These are phyloP conservation scores for Epirrhoe alternata DNA, from an alignment of 2,888 invertebrate genomes.

Conservation along the genomic window DNA sequence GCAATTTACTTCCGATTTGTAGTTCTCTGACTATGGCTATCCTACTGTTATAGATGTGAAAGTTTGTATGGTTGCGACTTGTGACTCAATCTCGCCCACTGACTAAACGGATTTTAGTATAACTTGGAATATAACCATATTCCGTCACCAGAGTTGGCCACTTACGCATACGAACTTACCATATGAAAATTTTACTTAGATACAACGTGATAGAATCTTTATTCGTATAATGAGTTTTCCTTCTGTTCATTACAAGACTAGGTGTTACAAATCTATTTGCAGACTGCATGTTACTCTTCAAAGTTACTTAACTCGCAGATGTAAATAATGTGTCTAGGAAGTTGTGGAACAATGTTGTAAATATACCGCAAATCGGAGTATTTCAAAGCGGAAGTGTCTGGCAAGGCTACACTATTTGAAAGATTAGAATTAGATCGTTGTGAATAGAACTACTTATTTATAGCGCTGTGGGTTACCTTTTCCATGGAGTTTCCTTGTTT, in stretches of 20 bases:
- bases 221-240: not conserved
- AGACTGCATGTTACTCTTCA: not conserved
- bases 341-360: conserved; percentile 25
- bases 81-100: no score
- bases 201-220: not conserved
- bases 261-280: not conserved
- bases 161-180: not conserved
- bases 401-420: conserved; percentile 29
- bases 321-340: conserved; percentile 24
- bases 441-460: conserved; percentile 21
- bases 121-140: not conserved
- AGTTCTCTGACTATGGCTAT: not conserved
- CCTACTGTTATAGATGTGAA: no score
- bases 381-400: conserved; percentile 20
- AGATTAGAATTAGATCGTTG: conserved; percentile 26
- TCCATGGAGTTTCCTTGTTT: conserved; percentile 10
- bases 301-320: not conserved
- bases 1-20: no score
- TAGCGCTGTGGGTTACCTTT: conserved; percentile 5
- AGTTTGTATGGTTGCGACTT: no score
- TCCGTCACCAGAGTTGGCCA: no score
- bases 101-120: not conserved
- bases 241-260: not conserved
- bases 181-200: not conserved
- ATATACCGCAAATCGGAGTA: conserved; percentile 10